Base-by-base conservation (phyloP, 2,888 invertebrate genomes). In the Zaprionus obscuricornis region DNA sequence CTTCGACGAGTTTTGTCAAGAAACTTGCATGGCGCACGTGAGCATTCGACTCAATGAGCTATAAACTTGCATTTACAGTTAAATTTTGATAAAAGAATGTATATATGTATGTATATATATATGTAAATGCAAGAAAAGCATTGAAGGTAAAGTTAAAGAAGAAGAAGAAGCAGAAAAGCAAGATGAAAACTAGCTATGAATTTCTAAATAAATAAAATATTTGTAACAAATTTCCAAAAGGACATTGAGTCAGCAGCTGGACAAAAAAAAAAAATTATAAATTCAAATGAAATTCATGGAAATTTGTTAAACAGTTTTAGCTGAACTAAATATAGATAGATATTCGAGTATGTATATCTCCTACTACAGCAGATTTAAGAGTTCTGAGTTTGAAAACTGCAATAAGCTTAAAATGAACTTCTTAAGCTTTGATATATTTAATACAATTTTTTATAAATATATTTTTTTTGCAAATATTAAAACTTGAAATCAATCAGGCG, bases 261-360 rank as follows among this genome's bases (percentile, higher is more conserved):
- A 13, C 20, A 18, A 20, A 54, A 45, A 67, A 75, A 79, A 64
- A 66, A 66, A 81, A 81, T 74, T 77, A 67, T 65, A 62, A 68
- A 74, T 81, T 76, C 58, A 76, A 79, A 76, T 70, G 70, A 77
- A 81, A 78, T 74, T 77, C 77, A 74, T 64, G 63, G 68, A 68
- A 68, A 69, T 69, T 55, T 64, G 43, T 56, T 47, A n/a, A n/a
- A n/a, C 69, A 69, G 58, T 69, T 69, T 69, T 54, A 55, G 58
- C 68, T 47, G 64, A n/a, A n/a, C n/a, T n/a, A n/a, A n/a, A n/a
- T n/a, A n/a, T n/a, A n/a, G n/a, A n/a, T n/a, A n/a, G n/a, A n/a
- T n/a, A n/a, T n/a, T n/a, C n/a, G n/a, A n/a, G n/a, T n/a, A n/a
- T n/a, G n/a, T n/a, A n/a, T n/a, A n/a, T n/a, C n/a, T n/a, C n/a